Percentiles rank a stretch among this genome's conserved stretches.
Conservation (phyloP, 2,113 vertebrate genomes). For the Bos indicus region DNA sequence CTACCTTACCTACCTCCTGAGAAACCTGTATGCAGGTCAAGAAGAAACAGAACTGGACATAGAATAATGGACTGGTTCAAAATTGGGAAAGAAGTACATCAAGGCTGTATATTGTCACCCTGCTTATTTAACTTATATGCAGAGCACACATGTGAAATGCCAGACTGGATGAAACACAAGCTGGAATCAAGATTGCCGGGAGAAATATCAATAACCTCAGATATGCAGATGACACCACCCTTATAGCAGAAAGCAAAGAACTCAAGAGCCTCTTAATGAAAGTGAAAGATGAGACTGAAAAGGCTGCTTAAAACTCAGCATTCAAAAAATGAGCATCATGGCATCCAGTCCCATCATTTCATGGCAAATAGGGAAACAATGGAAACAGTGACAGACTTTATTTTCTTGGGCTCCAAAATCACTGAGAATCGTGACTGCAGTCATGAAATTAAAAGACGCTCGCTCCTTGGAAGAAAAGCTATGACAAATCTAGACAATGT, state of each 20-base stretch:
- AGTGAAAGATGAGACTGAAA: not conserved
- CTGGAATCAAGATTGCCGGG: not conserved
- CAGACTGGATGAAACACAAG: not conserved
- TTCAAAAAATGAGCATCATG: not conserved
- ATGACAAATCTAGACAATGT: not conserved
- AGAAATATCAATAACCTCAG: not conserved
- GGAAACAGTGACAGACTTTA: not conserved
- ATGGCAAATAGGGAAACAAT: not conserved
- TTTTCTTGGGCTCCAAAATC: not conserved
- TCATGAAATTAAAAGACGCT: fast-evolving
- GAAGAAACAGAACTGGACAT: not conserved
- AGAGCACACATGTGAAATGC: not conserved
- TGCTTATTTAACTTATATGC: not conserved
- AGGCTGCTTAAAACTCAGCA: not conserved
- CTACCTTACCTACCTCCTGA: not conserved
- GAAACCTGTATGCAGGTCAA: not conserved
- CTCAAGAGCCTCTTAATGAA: not conserved
- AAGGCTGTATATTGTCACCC: not conserved
- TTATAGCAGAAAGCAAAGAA: not conserved
- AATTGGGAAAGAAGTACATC: not conserved
- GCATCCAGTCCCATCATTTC: not conserved
- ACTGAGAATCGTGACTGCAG: not conserved
- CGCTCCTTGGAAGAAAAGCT: fast-evolving
- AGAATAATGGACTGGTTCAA: not conserved
- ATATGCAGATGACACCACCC: not conserved